These are phyloP conservation scores for Catharus ustulatus DNA, from an alignment of 2,797 vertebrate species.

Conservation along the genomic window DNA sequence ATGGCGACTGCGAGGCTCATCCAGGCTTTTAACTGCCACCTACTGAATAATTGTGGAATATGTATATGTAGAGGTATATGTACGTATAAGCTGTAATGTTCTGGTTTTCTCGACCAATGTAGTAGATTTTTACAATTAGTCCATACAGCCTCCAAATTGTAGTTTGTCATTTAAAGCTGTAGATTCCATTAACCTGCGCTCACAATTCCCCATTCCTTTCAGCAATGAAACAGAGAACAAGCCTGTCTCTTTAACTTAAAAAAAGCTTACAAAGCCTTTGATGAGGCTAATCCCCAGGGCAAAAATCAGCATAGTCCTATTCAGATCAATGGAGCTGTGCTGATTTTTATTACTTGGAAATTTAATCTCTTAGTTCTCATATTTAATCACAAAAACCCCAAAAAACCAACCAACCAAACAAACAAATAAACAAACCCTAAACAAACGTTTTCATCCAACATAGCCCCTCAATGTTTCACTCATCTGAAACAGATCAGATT, in stretches of 20 bases:
- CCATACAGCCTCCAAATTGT: background rate
- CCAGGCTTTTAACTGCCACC: slow-evolving; percentile 71
- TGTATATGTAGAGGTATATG: accelerated
- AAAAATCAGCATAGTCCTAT: background rate
- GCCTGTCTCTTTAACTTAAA: background rate
- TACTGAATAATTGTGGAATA: slow-evolving; percentile 61
- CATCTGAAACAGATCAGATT: background rate
- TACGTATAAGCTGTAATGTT: background rate
- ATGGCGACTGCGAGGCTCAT: slow-evolving; percentile 61
- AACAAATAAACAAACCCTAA: background rate
- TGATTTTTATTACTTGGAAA: background rate
- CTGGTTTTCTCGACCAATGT: background rate
- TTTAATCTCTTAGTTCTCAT: no score
- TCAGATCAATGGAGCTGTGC: background rate
- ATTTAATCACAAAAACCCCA: no score
- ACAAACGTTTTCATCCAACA: background rate
- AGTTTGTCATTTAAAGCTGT: background rate
- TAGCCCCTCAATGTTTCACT: background rate
- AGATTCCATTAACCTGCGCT: background rate
- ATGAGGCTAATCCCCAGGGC: background rate
- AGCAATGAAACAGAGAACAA: background rate
- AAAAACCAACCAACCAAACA: background rate
- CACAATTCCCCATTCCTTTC: background rate
- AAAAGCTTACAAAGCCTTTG: background rate
- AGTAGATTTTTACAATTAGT: background rate